Base-by-base conservation (phyloP, 1,140 invertebrate genomes). In the Hyles euphorbiae region DNA sequence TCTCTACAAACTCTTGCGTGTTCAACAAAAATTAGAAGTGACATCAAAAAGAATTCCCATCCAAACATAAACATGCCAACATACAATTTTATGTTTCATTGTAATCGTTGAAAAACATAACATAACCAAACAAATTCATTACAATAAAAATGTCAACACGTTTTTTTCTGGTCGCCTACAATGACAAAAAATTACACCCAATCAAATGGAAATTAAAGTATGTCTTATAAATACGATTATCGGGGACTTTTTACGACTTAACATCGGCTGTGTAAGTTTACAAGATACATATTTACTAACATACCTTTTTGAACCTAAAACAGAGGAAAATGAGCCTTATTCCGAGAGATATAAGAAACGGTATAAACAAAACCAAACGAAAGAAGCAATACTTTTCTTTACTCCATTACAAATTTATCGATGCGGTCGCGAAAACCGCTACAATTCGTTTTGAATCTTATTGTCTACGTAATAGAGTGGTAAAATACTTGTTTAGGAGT, bases 181-280 rank as follows among this genome's bases (percentile, higher is more conserved):
- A 36, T 7, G 9, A 54, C 34, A 54, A 54, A 45, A 44, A 54
- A 54, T 36, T 32, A 54, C 33, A 52, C 34, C 67, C 76, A 79
- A 84, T 81, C 78, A 79, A 81, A 66, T 79, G 72, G 71, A 78
- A 76, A 86, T 78, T 83, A 84, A 83, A 83, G 81, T 79, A 73
- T 80, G 70, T 72, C 78, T 78, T 83, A 81, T 83, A 81, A 72
- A 60, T 68, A 72, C 76, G 73, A 83, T 81, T 83, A 81, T 80
- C 76, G 62, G 72, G 69, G 73, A 67, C 68, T 63, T 83, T 86
- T 83, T 83, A 83, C 72, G 79, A 83, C 72, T 73, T 78, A 83
- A 80, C 76, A 81, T 86, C 65, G 68, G 77, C 77, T 74, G 61
- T 60, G 68, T 64, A 74, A 68, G 69, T 65, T 57, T 47, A 51